Percentiles rank a stretch among this genome's conserved stretches.
These are phyloP conservation scores for Seladonia tumulorum DNA, from an alignment of 2,888 invertebrate genomes.

Conservation along the genomic window DNA sequence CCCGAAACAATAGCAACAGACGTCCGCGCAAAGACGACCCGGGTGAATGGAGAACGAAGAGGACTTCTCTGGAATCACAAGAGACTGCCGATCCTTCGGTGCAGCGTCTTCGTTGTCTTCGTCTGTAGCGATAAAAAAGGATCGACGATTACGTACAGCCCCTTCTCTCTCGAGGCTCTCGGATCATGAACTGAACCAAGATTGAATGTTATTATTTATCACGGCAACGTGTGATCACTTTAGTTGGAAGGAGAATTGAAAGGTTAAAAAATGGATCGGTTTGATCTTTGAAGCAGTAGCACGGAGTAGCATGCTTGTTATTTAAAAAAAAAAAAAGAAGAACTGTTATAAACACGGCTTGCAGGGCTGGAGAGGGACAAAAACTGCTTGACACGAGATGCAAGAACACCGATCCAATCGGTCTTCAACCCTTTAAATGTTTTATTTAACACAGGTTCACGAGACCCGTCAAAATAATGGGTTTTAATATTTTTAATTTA, in stretches of 20 bases:
- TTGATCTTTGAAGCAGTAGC: constrained; percentile 57
- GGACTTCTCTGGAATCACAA: constrained; percentile 95
- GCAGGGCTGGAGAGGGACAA: constrained; percentile 39
- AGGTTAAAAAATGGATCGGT: constrained; percentile 37
- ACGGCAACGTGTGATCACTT: constrained; percentile 10
- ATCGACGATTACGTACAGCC: constrained; percentile 16
- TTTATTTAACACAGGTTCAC: neutral
- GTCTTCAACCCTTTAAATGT: too few species aligned
- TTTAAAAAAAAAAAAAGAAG: neutral
- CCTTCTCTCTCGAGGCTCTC: neutral
- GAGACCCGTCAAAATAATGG: too few species aligned
- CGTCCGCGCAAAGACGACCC: constrained; percentile 92
- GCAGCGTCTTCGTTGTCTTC: constrained; percentile 80
- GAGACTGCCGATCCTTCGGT: constrained; percentile 85
- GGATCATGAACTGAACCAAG: neutral
- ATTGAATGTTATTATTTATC: constrained; percentile 12
- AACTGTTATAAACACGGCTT: constrained; percentile 35
- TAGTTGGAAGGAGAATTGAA: constrained; percentile 19
- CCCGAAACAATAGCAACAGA: constrained; percentile 94
- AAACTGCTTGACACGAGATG: constrained; percentile 26
- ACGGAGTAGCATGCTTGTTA: constrained; percentile 67
- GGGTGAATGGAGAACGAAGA: constrained; percentile 95
- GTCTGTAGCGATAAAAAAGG: constrained; percentile 69
- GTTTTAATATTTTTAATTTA: too few species aligned
- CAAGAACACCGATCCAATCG: neutral